These are phyloP conservation scores for Catocala nupta DNA, from an alignment of 2,888 invertebrate genomes.

Conservation along the genomic window DNA sequence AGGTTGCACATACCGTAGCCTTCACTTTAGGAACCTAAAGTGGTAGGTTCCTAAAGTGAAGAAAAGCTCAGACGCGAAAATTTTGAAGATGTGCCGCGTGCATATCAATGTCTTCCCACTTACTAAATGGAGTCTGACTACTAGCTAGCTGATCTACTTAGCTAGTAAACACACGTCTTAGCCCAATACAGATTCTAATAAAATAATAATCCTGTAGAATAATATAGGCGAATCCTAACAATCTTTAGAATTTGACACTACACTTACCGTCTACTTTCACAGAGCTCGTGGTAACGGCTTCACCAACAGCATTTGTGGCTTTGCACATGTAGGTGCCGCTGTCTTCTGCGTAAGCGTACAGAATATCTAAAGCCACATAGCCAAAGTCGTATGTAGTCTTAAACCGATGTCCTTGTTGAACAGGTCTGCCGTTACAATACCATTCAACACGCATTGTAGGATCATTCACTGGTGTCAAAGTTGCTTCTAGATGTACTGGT, in stretches of 20 bases:
- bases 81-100: too few relatives aligned
- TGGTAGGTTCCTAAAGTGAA: too few relatives aligned
- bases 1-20: too few relatives aligned
- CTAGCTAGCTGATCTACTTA: too few relatives aligned
- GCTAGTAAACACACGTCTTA: too few relatives aligned
- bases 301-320: slow-evolving; percentile 97
- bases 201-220: background rate
- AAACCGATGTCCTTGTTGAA: slow-evolving; percentile 97
- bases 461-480: slow-evolving; percentile 98
- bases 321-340: slow-evolving; percentile 98
- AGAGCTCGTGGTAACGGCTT: slow-evolving; percentile 97
- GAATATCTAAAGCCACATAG: slow-evolving; percentile 97
- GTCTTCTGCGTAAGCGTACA: slow-evolving; percentile 99
- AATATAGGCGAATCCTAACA: background rate
- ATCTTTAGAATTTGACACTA: background rate
- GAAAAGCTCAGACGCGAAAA: too few relatives aligned
- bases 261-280: slow-evolving; percentile 94
- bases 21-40: too few relatives aligned
- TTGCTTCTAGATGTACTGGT: slow-evolving; percentile 97
- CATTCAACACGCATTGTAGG: slow-evolving; percentile 99
- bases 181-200: too few relatives aligned
- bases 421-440: slow-evolving; percentile 98
- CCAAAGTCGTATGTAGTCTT: slow-evolving; percentile 99
- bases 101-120: too few relatives aligned
- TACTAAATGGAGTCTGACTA: too few relatives aligned